Percentiles rank a stretch among this genome's conserved stretches.
phyloP scores from a whole-genome alignment of 2,797 vertebrate species.

The Lithobates sylvaticus region DNA sequence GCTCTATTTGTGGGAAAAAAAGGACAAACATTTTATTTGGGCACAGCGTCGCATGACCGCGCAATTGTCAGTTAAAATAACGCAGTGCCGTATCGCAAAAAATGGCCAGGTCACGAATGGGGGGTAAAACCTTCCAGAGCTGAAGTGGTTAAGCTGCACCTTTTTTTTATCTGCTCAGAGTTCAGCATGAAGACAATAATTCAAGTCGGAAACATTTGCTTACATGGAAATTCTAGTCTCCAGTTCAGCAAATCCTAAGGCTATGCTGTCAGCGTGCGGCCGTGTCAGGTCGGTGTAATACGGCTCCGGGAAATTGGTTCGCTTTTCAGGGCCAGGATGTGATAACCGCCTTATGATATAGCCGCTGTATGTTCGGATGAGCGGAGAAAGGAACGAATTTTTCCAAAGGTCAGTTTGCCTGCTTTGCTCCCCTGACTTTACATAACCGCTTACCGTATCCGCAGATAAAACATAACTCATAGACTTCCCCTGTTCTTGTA shows the following conservation, averaged over 20 bases:
- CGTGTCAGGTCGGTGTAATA: neutral
- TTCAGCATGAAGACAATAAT: no score
- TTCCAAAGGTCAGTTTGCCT: constrained; percentile 23
- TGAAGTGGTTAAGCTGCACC: no score
- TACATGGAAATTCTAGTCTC: neutral
- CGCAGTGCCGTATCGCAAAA: no score
- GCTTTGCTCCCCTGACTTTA: neutral
- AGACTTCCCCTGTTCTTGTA: neutral
- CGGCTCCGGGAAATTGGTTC: constrained; percentile 25
- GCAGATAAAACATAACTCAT: neutral
- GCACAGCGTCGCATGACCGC: no score
- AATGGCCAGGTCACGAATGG: no score
- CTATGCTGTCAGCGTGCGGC: neutral
- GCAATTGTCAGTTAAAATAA: no score
- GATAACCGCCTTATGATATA: constrained; percentile 28
- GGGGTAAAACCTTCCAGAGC: no score
- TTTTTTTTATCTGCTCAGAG: no score
- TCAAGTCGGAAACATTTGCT: neutral
- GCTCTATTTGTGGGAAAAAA: no score
- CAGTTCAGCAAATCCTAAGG: neutral
- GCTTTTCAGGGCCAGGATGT: neutral
- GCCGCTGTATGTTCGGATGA: constrained; percentile 32
- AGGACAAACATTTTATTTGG: no score
- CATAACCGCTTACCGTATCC: neutral
- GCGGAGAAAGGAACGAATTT: constrained; percentile 14